These are phyloP conservation scores for Geotrupes spiniger DNA, from an alignment of 2,888 invertebrate species.

Conservation along the genomic window DNA sequence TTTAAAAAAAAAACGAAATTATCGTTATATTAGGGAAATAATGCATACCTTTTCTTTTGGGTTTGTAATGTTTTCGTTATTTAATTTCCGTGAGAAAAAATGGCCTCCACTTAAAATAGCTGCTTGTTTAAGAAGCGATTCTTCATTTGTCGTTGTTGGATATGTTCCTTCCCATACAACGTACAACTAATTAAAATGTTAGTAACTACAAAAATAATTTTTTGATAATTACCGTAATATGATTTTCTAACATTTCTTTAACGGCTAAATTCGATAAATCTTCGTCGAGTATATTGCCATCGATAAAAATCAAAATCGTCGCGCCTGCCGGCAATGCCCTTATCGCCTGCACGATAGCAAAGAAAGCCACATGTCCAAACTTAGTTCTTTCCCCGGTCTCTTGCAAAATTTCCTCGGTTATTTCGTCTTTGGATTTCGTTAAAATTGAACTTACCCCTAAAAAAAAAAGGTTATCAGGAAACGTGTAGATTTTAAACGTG, in stretches of 20 bases:
- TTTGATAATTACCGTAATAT: slow-evolving; percentile 47
- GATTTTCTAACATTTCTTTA: slow-evolving; percentile 48
- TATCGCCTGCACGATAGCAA: slow-evolving; percentile 59
- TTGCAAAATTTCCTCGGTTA: too few species aligned
- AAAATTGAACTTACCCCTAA: too few species aligned
- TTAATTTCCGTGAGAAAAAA: slow-evolving; percentile 34
- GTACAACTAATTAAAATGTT: slow-evolving; percentile 45
- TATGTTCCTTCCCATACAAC: slow-evolving; percentile 52
- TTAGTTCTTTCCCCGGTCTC: slow-evolving; percentile 30
- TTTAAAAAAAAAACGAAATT: too few species aligned
- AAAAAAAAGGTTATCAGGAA: too few species aligned
- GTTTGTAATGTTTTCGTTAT: not conserved
- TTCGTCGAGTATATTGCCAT: slow-evolving; percentile 55
- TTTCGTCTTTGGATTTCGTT: too few species aligned
- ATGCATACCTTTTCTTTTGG: not conserved
- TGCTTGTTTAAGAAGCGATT: slow-evolving; percentile 50
- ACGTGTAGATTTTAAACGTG: slow-evolving; percentile 13
- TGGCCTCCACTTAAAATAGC: slow-evolving; percentile 51
- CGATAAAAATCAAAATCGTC: slow-evolving; percentile 61
- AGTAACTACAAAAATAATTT: slow-evolving; percentile 5
- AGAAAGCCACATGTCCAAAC: slow-evolving; percentile 56
- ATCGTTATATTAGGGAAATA: slow-evolving; percentile 2
- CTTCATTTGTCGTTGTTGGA: slow-evolving; percentile 47
- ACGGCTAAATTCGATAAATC: slow-evolving; percentile 51
- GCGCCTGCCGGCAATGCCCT: slow-evolving; percentile 62